Conservation (phyloP, 2,888 invertebrate species). For the Agonopterix arenella region DNA sequence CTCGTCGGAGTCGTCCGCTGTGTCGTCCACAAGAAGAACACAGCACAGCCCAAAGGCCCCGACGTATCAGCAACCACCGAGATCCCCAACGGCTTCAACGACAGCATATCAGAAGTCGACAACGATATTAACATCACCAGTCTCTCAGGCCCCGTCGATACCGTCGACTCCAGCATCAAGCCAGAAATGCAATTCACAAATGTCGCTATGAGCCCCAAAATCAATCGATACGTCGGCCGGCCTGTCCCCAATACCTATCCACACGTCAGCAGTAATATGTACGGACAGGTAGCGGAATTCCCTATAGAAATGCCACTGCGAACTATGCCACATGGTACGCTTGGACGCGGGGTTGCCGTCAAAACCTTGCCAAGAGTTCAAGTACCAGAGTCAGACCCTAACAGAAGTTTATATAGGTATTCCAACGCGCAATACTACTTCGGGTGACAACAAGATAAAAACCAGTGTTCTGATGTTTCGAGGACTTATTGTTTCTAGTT, state of each 20-base stretch:
- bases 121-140: conserved; percentile 86
- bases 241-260: conserved; percentile 70
- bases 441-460: conserved; percentile 83
- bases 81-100: conserved; percentile 88
- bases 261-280: conserved; percentile 70
- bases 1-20: conserved; percentile 84
- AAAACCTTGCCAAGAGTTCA: conserved; percentile 65
- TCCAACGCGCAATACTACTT: conserved; percentile 84
- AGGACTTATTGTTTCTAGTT: conserved; percentile 78
- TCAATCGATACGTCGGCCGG: conserved; percentile 67
- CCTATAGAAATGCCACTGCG: conserved; percentile 73
- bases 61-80: conserved; percentile 84
- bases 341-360: conserved; percentile 65
- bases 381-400: conserved; percentile 70
- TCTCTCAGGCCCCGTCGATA: conserved; percentile 78
- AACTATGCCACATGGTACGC: conserved; percentile 66
- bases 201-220: conserved; percentile 64
- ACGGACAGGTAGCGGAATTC: conserved; percentile 71
- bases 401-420: conserved; percentile 79
- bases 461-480: conserved; percentile 69
- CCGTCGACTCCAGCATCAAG: conserved; percentile 60
- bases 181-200: conserved; percentile 67
- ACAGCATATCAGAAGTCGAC: conserved; percentile 91
- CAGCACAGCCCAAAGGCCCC: conserved; percentile 81
- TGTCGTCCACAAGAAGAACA: conserved; percentile 80